Conservation (phyloP, 2,797 vertebrate genomes). For the Balearica regulorum region DNA sequence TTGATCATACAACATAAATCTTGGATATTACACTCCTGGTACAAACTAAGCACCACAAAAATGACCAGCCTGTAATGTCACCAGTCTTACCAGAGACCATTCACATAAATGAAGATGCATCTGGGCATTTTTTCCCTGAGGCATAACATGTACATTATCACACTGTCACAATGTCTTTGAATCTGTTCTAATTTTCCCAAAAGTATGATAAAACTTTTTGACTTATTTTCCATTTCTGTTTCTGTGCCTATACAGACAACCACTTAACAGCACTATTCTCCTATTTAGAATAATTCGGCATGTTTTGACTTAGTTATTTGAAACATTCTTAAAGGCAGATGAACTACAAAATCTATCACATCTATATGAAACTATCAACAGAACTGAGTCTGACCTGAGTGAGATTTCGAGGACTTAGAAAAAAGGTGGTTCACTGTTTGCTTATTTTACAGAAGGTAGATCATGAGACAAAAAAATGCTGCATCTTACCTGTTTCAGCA, state of each 20-base stretch:
- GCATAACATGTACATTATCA: neutral
- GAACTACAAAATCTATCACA: neutral
- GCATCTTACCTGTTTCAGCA: neutral
- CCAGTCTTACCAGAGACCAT: neutral
- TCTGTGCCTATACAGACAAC: neutral
- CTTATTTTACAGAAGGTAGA: neutral
- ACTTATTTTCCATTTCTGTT: neutral
- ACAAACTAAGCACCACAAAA: neutral
- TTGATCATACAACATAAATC: neutral
- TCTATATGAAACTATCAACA: neutral
- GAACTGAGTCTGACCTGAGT: neutral
- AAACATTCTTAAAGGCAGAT: neutral
- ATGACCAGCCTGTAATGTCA: neutral
- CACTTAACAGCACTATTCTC: neutral
- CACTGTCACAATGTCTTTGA: neutral
- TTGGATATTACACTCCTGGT: neutral
- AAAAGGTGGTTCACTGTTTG: neutral
- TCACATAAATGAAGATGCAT: neutral
- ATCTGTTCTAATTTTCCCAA: neutral
- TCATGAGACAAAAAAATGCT: neutral
- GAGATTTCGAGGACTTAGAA: neutral
- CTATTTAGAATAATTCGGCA: neutral
- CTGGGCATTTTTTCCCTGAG: neutral
- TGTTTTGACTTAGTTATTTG: neutral
- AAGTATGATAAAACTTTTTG: neutral